A percentile compares a stretch with the other conserved stretches of the same genome.
Conservation (phyloP, 2,888 invertebrate genomes). For the Chrysotoxum bicinctum region DNA sequence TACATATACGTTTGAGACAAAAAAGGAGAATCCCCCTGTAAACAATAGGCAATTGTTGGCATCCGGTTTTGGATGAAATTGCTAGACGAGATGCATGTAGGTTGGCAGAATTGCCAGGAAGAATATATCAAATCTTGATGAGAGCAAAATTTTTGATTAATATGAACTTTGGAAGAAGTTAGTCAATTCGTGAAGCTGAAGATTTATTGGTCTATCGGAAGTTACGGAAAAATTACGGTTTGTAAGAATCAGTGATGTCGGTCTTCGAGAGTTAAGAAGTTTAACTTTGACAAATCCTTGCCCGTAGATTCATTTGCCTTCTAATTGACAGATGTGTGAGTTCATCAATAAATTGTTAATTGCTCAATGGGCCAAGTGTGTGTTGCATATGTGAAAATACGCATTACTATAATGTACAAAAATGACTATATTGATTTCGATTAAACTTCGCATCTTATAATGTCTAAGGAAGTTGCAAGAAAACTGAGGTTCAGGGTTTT, state of each 20-base stretch:
- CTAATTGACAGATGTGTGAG: no score
- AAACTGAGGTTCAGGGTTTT: no score
- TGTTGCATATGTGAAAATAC: no score
- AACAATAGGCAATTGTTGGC: constrained; percentile 65
- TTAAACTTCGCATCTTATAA: no score
- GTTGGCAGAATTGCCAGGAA: constrained; percentile 42
- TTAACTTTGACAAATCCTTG: no score
- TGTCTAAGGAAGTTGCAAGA: no score
- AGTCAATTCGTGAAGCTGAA: neutral
- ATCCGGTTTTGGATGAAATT: constrained; percentile 62
- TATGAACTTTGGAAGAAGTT: neutral
- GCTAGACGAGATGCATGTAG: constrained; percentile 49
- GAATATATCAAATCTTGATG: neutral
- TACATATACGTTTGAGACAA: neutral
- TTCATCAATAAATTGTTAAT: no score
- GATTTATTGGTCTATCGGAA: neutral
- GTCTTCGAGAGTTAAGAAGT: no score
- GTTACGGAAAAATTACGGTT: neutral
- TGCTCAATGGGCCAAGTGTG: no score
- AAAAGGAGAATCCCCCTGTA: constrained; percentile 36
- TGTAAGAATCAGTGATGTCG: neutral
- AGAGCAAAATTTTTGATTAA: neutral
- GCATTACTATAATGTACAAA: no score
- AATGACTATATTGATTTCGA: no score
- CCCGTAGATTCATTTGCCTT: no score